phyloP scores from a whole-genome alignment of 1,140 invertebrate genomes.

The Pemphigus obesinymphae region DNA sequence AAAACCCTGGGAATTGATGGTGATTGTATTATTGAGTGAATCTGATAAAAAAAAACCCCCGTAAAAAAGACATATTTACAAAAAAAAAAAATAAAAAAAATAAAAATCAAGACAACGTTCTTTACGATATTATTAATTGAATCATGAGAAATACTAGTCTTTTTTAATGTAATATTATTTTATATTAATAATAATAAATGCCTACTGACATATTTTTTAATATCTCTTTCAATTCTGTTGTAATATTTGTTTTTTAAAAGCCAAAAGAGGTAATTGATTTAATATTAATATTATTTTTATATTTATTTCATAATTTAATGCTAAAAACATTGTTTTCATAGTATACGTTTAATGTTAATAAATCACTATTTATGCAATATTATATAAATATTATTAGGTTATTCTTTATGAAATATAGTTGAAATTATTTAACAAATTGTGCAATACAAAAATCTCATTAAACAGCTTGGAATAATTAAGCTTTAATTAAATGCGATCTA shows the following conservation, averaged over 20 bases:
- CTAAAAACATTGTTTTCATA: no score
- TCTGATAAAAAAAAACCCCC: background rate
- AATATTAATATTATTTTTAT: background rate
- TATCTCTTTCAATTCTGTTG: background rate
- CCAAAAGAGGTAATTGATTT: background rate
- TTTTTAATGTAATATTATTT: background rate
- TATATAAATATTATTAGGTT: no score
- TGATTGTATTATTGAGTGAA: background rate
- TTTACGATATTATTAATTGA: constrained; percentile 4
- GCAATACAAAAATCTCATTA: background rate
- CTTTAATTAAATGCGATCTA: background rate
- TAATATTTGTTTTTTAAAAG: no score
- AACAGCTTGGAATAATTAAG: background rate
- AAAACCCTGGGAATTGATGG: background rate
- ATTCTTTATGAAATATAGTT: no score
- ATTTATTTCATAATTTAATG: no score
- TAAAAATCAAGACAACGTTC: background rate
- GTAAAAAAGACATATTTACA: background rate
- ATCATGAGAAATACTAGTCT: background rate
- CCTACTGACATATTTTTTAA: background rate
- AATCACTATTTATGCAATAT: no score
- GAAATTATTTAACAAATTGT: no score
- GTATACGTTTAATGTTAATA: no score
- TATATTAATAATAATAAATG: background rate
- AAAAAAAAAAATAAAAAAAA: no score